These are phyloP conservation scores for Drosophila leontia DNA, from an alignment of 1,140 invertebrate species.

Conservation along the genomic window DNA sequence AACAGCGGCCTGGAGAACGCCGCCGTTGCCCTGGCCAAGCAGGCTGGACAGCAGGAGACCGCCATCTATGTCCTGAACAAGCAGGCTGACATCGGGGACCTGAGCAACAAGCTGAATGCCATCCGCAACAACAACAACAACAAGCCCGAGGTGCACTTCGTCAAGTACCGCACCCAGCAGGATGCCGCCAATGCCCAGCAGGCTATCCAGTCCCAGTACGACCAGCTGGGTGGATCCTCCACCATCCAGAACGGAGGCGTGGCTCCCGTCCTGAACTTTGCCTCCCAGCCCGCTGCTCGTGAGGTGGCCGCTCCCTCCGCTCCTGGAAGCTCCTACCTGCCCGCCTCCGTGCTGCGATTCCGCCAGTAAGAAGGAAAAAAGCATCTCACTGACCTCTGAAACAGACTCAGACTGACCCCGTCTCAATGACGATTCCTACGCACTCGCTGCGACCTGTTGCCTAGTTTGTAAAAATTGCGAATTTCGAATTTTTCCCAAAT, in stretches of 20 bases:
- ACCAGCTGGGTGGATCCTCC: constrained; percentile 69
- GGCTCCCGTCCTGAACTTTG: constrained; percentile 77
- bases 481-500: constrained; percentile 31
- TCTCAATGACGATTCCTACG: constrained; percentile 55
- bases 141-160: constrained; percentile 81
- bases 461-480: constrained; percentile 54
- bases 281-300: constrained; percentile 58
- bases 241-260: constrained; percentile 70
- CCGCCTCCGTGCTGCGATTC: constrained; percentile 60
- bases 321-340: constrained; percentile 53
- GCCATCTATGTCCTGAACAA: constrained; percentile 82
- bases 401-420: constrained; percentile 46
- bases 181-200: constrained; percentile 74
- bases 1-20: constrained; percentile 74
- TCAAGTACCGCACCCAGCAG: constrained; percentile 79
- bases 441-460: constrained; percentile 49
- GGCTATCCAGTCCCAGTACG: constrained; percentile 76
- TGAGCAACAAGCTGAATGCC: constrained; percentile 68
- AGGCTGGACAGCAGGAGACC: constrained; percentile 73
- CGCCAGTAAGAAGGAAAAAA: constrained; percentile 42
- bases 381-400: constrained; percentile 1
- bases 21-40: constrained; percentile 69
- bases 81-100: constrained; percentile 75
- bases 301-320: constrained; percentile 37
- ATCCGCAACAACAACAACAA: constrained; percentile 66